Evolutionary conservation across 2,888 invertebrate genomes (phyloP), one percentile per base, ranked within the genome.

Genomic region (Ceratothoa steindachneri): DNA sequence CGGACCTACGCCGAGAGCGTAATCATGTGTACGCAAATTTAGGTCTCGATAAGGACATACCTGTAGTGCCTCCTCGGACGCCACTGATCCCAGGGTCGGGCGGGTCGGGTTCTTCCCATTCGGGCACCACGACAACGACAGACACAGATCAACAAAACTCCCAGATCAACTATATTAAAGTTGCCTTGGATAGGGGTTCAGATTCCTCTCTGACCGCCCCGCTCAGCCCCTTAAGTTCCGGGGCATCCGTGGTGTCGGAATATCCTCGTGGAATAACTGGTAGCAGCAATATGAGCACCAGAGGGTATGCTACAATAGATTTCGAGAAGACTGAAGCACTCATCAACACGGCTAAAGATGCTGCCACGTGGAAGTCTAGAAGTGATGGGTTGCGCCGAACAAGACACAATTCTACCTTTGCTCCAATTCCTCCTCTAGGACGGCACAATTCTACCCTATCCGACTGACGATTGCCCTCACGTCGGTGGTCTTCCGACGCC

Each of bases 281-380:
- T n/a, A n/a, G n/a, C n/a, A n/a, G n/a, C n/a, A n/a, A n/a, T n/a
- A 72, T 69, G 15, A 52, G 74, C 7, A 71, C 77, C 9, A 81
- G 81, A 19, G 91, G 92, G 68, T 96, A 95, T 83, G 93, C 93
- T 7, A 92, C 92, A 0, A 97, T 97, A 81, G 97, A 97, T 86
- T 96, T 97, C 85, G 91, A 95, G 82, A 93, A 93, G 86, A 97
- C 97, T 0, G 91, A 91, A 71, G 96, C 96, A 27, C 87, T 97
- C 30, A 92, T 92, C 24, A 90, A 90, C 82, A 91, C 93, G 30
- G 91, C 90, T 31, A 90, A 91, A 81, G 88, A 90, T 3, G 88
- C 88, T 67, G 87, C 55, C n/a, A 30, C 19, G 51, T 51, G 88
- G 72, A 90, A 91, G 77, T 86, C 88, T 68, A 91, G 91, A 82